phyloP scores from a whole-genome alignment of 2,797 vertebrate species.

The Ctenochaetus hawaiiensis region DNA sequence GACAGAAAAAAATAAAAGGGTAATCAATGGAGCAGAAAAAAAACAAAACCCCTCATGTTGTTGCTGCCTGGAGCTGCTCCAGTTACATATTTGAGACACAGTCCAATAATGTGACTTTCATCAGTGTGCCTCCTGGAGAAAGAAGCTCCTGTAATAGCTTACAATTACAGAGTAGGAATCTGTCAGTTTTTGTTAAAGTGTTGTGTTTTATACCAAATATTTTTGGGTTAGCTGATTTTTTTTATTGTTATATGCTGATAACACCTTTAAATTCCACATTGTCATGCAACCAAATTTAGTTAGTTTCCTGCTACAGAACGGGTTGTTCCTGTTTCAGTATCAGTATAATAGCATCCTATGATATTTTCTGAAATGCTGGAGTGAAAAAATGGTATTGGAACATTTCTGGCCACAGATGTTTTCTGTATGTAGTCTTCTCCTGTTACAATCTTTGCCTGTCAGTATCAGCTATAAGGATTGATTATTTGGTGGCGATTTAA shows the following conservation, averaged over 20 bases:
- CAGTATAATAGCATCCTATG: no score
- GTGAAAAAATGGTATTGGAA: no score
- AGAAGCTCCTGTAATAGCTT: conserved; percentile 32
- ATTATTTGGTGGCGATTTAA: conserved; percentile 48
- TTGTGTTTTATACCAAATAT: not conserved
- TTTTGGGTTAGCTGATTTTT: not conserved
- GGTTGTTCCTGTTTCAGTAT: no score
- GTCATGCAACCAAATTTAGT: not conserved
- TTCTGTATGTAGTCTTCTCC: not conserved
- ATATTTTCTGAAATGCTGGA: no score
- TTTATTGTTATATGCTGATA: not conserved
- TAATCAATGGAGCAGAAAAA: conserved; percentile 45
- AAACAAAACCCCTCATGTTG: conserved; percentile 49
- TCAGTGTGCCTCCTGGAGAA: conserved; percentile 8
- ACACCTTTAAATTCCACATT: not conserved
- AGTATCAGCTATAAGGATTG: conserved; percentile 28
- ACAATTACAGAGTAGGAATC: not conserved
- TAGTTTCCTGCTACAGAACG: no score
- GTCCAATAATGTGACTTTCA: conserved; percentile 53
- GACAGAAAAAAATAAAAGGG: conserved; percentile 25
- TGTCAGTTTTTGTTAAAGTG: conserved; percentile 4
- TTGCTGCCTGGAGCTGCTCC: conserved; percentile 38
- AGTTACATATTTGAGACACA: conserved; percentile 40
- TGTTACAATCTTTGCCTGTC: not conserved
- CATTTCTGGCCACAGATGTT: not conserved